Evolutionary conservation across 1,140 invertebrate genomes (phyloP), one percentile per base, ranked within the genome.

Genomic region (Riptortus pedestris): DNA sequence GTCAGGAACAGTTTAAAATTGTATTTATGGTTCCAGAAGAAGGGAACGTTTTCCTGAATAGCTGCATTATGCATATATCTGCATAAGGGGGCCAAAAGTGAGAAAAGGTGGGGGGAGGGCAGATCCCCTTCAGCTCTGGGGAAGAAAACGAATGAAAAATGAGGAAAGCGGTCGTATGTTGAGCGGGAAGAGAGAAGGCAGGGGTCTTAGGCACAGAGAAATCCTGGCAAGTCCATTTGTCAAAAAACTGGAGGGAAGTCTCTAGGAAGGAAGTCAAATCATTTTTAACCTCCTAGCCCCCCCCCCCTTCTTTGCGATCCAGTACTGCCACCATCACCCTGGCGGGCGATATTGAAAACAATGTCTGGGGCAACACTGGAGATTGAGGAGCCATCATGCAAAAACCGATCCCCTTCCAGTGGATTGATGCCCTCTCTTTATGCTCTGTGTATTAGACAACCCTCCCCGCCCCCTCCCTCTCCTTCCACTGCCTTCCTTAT

Each of bases 271-370:
- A 52, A 55, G 27, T 52, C 47, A 48, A 64, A 64, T 64, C 63
- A 60, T 64, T 64, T 60, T 64, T 60, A 64, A 64, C 63, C 63
- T 59, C 18, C 24, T 26, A 28, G 62, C 51, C n/a, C 27, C 22
- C n/a, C 7, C 22, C 18, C 9, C n/a, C 14, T 14, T 18, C 2
- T 29, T 16, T 27, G 26, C 26, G 58, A n/a, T n/a, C n/a, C n/a
- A n/a, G n/a, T n/a, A n/a, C n/a, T n/a, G n/a, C n/a, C n/a, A n/a
- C n/a, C n/a, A n/a, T n/a, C 27, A 28, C 33, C 20, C 27, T 22
- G 29, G 29, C 20, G 26, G 26, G n/a, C n/a, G 55, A 66, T 66
- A 66, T 66, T 63, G 61, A 66, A 66, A 66, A 66, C 65, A 66
- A 66, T 62, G 67, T 60, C 24, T 47, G 27, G 14, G 12, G 38